Percentiles rank a stretch among this genome's conserved stretches.
Evolutionary conservation across 1,140 invertebrate genomes (phyloP).

Genomic region (Lucilia sericata): DNA sequence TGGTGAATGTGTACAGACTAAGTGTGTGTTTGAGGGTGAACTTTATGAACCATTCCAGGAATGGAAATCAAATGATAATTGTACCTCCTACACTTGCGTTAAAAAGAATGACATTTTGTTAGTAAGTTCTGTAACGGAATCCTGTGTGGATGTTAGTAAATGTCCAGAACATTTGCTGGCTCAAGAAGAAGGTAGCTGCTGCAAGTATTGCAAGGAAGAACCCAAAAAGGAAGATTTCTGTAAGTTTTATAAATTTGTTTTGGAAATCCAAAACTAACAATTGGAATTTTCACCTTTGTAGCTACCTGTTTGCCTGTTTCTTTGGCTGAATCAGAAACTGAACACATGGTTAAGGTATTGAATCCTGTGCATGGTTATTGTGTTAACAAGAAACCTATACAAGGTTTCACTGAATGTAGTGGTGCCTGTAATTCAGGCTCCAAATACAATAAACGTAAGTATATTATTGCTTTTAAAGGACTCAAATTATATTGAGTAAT

Average conservation of each 20-base stretch:
- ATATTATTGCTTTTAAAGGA: background rate
- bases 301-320: conserved; percentile 71
- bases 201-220: conserved; percentile 72
- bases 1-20: conserved; percentile 76
- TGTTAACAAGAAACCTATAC: conserved; percentile 71
- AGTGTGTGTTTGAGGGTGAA: conserved; percentile 74
- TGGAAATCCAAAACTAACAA: background rate
- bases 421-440: conserved; percentile 77
- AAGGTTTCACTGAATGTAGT: conserved; percentile 74
- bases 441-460: conserved; percentile 74
- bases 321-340: conserved; percentile 70
- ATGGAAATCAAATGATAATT: conserved; percentile 77
- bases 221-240: conserved; percentile 67
- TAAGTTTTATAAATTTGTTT: conserved; percentile 48
- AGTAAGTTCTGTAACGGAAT: conserved; percentile 70
- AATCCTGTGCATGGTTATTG: conserved; percentile 72
- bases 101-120: conserved; percentile 64
- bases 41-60: conserved; percentile 70
- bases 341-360: conserved; percentile 70
- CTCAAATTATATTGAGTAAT: background rate
- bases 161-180: conserved; percentile 70
- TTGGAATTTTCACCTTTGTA: conserved; percentile 57
- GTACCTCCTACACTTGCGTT: conserved; percentile 69
- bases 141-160: conserved; percentile 74
- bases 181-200: conserved; percentile 75